These are phyloP conservation scores for Spea bombifrons DNA, from an alignment of 2,113 vertebrate genomes.

Conservation along the genomic window DNA sequence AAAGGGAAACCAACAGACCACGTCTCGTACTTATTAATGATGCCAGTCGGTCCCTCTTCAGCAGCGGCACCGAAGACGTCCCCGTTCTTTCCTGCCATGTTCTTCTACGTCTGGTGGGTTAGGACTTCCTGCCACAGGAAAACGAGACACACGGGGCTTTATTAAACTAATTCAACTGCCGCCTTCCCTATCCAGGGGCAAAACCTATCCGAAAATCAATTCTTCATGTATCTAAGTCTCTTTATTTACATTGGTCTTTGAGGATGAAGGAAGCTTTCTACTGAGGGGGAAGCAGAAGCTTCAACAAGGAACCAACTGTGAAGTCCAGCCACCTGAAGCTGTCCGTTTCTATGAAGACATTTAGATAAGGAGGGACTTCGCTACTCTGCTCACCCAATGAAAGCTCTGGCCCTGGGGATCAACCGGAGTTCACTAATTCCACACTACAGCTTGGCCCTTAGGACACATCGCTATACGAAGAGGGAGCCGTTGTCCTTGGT, in stretches of 20 bases:
- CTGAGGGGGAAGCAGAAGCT: too few relatives aligned
- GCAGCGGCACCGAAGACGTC: slow-evolving; percentile 24
- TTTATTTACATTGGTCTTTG: not conserved
- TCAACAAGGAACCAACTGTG: too few relatives aligned
- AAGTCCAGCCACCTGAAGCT: too few relatives aligned
- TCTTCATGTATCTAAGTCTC: not conserved
- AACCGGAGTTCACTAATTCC: too few relatives aligned
- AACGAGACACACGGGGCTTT: slow-evolving; percentile 14
- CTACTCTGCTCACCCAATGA: too few relatives aligned
- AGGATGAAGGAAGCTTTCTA: too few relatives aligned
- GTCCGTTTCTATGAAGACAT: too few relatives aligned
- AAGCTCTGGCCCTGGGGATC: too few relatives aligned
- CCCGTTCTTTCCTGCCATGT: slow-evolving; percentile 36
- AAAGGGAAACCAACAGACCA: not conserved
- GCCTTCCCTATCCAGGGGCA: not conserved
- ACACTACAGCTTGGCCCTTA: too few relatives aligned
- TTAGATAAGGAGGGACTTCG: too few relatives aligned
- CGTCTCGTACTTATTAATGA: slow-evolving; percentile 38
- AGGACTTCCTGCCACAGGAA: not conserved
- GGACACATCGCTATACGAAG: too few relatives aligned
- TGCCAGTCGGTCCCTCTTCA: slow-evolving; percentile 34
- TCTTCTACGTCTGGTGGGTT: not conserved
- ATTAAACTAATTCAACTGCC: not conserved
- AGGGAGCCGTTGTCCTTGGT: too few relatives aligned
- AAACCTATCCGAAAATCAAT: not conserved